A percentile compares a stretch with the other conserved stretches of the same genome.
These are phyloP conservation scores for Megaptera novaeangliae DNA, from an alignment of 2,113 vertebrate genomes.

Conservation along the genomic window DNA sequence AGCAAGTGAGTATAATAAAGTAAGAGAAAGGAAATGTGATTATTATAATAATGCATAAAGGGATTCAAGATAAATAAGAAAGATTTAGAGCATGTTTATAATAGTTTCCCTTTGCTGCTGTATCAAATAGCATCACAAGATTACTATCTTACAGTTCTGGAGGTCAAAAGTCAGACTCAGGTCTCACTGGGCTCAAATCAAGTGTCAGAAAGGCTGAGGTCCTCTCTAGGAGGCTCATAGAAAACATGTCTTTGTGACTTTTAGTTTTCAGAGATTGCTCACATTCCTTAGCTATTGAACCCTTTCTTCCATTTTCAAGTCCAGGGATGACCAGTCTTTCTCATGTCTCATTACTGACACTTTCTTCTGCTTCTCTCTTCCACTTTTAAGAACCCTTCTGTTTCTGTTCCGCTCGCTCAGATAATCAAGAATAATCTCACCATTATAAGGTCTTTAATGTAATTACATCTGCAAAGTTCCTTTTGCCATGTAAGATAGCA, in stretches of 20 bases:
- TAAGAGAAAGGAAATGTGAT: background rate
- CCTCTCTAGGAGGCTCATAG: background rate
- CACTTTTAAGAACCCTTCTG: background rate
- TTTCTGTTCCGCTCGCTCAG: background rate
- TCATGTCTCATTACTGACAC: background rate
- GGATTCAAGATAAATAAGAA: background rate
- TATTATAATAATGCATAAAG: background rate
- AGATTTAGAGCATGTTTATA: background rate
- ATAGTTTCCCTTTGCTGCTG: background rate
- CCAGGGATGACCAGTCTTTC: background rate
- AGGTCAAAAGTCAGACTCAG: background rate
- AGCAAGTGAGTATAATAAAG: background rate
- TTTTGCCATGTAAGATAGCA: background rate
- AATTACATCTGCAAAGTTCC: background rate
- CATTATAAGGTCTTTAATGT: background rate
- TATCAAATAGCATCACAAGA: background rate
- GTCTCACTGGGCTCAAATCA: background rate
- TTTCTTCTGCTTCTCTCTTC: background rate
- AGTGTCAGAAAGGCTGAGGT: background rate
- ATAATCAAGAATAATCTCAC: background rate
- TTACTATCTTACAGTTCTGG: background rate
- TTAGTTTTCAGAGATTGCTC: background rate
- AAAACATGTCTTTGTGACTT: background rate
- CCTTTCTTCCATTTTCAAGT: background rate
- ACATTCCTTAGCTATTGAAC: background rate